These are phyloP conservation scores for Strix uralensis DNA, from an alignment of 2,113 vertebrate species.

Conservation along the genomic window DNA sequence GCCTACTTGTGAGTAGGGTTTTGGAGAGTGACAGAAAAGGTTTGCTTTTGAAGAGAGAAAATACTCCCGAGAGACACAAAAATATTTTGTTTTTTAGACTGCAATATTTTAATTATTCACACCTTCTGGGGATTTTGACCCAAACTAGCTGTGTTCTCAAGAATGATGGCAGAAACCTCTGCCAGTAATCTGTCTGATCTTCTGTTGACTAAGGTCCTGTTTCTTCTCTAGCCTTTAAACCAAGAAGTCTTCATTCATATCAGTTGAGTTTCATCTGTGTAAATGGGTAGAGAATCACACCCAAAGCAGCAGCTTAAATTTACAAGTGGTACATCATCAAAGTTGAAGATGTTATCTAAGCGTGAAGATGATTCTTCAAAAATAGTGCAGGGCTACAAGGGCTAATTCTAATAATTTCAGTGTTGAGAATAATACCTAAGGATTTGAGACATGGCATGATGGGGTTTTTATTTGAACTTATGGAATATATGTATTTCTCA, in stretches of 20 bases:
- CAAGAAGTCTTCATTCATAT: neutral
- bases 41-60: neutral
- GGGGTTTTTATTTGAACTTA: neutral
- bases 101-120: neutral
- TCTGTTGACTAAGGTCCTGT: neutral
- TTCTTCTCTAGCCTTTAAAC: neutral
- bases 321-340: accelerated
- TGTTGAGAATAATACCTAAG: neutral
- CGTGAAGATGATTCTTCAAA: neutral
- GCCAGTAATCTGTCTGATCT: neutral
- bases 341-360: neutral
- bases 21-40: neutral
- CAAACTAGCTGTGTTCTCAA: neutral
- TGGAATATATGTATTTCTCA: neutral
- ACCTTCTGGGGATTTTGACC: neutral
- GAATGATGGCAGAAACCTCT: neutral
- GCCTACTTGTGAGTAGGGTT: neutral
- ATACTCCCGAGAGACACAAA: neutral
- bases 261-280: neutral
- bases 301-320: neutral
- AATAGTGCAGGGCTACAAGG: neutral
- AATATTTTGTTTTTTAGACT: neutral
- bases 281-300: neutral
- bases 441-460: neutral
- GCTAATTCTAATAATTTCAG: neutral